phyloP scores from a whole-genome alignment of 2,113 vertebrate genomes.

The Malaclemys terrapin region DNA sequence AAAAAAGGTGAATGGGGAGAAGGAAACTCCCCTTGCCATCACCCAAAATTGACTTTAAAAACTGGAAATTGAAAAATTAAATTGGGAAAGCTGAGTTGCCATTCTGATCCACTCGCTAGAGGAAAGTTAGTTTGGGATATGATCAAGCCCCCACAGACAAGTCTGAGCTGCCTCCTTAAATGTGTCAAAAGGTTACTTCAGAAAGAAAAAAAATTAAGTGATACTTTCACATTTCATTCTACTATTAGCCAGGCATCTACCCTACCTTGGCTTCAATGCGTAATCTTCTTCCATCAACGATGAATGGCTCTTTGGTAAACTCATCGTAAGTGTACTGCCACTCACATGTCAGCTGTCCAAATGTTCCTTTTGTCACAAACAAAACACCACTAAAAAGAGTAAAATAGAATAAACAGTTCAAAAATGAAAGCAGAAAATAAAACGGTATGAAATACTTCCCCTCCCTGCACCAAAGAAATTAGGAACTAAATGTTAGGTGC shows the following conservation, averaged over 20 bases:
- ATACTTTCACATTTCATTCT: background rate
- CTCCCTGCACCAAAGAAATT: background rate
- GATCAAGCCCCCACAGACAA: background rate
- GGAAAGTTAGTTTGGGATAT: background rate
- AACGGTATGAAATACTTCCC: background rate
- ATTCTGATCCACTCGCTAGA: background rate
- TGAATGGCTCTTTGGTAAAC: slow-evolving; percentile 95
- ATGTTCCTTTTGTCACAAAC: slow-evolving; percentile 96
- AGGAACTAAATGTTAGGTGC: background rate
- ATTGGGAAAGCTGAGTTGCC: background rate
- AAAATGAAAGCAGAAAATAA: background rate
- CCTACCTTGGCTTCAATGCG: slow-evolving; percentile 97
- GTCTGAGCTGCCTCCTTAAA: background rate
- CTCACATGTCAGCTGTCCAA: slow-evolving; percentile 96
- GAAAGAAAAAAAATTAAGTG: background rate
- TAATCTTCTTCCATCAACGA: slow-evolving; percentile 89
- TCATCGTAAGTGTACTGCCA: slow-evolving; percentile 98
- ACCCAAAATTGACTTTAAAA: background rate
- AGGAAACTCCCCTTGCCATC: background rate
- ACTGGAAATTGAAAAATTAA: background rate
- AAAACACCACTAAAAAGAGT: slow-evolving; percentile 87
- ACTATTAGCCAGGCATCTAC: background rate
- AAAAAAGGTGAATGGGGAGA: background rate
- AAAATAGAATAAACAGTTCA: background rate
- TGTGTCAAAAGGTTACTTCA: background rate